A percentile compares a stretch with the other conserved stretches of the same genome.
Evolutionary conservation across 2,113 vertebrate species (phyloP).

Genomic region (Poicephalus gulielmi): DNA sequence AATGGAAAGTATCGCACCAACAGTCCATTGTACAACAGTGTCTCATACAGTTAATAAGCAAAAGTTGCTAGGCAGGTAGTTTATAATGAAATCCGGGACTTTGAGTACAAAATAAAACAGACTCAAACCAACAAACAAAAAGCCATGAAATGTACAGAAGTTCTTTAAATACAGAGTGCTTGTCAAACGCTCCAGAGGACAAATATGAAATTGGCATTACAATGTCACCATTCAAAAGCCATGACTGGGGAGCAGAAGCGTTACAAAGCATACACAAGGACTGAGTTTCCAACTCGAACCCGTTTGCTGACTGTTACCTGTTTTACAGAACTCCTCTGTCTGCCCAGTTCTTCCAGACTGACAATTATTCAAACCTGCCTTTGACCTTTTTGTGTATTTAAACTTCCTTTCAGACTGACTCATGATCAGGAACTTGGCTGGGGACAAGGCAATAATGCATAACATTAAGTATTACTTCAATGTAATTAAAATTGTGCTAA

Average conservation of each 20-base stretch:
- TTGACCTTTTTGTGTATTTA: neutral
- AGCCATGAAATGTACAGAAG: neutral
- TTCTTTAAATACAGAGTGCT: neutral
- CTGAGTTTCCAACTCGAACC: neutral
- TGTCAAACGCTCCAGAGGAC: neutral
- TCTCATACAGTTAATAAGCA: neutral
- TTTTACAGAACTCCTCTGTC: neutral
- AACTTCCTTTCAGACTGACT: neutral
- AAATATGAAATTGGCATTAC: neutral
- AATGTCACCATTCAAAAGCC: neutral
- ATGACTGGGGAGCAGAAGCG: rapidly evolving
- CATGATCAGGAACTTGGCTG: neutral
- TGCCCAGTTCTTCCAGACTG: neutral
- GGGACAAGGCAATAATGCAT: neutral
- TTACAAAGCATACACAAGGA: neutral
- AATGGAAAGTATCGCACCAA: neutral
- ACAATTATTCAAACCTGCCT: neutral
- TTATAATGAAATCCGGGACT: neutral
- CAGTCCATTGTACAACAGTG: neutral
- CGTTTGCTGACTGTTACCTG: neutral
- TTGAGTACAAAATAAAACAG: neutral
- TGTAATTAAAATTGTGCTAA: neutral
- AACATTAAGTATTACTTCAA: neutral
- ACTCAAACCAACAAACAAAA: neutral
- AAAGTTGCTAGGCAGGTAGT: neutral